Evolutionary conservation across 2,113 vertebrate genomes (phyloP).

Genomic region (Vombatus ursinus): DNA sequence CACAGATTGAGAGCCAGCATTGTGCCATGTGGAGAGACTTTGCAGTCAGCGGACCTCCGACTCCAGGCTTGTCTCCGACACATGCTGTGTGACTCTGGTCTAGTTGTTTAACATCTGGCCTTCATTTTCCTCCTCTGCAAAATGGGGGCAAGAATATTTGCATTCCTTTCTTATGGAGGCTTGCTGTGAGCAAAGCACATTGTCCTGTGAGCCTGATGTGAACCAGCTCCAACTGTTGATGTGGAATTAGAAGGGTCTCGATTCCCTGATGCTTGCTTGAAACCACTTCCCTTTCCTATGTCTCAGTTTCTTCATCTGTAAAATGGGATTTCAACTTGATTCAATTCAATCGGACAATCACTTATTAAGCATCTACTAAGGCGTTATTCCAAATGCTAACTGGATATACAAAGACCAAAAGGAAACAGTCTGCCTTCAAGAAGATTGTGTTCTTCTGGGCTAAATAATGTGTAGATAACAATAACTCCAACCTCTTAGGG

Average conservation of each 20-base stretch:
- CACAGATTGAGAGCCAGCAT: not conserved
- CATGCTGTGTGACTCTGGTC: not conserved
- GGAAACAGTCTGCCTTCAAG: not conserved
- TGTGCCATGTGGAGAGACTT: not conserved
- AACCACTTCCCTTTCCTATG: not conserved
- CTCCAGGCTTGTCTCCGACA: not conserved
- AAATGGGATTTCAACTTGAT: not conserved
- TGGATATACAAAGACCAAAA: not conserved
- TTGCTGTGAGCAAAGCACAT: not conserved
- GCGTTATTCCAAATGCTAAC: not conserved
- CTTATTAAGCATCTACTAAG: not conserved
- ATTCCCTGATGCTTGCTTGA: not conserved
- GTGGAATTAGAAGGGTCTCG: not conserved
- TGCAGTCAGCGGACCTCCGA: not conserved
- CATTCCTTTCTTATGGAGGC: not conserved
- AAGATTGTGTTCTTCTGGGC: not conserved
- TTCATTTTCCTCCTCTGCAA: not conserved
- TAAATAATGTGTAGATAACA: not conserved
- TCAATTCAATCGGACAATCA: not conserved
- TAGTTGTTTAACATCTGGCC: not conserved
- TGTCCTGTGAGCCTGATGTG: not conserved
- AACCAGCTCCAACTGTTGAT: not conserved
- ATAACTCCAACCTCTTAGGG: not conserved
- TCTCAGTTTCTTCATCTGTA: not conserved
- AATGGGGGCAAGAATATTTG: not conserved